These are phyloP conservation scores for Battus philenor DNA, from an alignment of 1,140 invertebrate species.

Conservation along the genomic window DNA sequence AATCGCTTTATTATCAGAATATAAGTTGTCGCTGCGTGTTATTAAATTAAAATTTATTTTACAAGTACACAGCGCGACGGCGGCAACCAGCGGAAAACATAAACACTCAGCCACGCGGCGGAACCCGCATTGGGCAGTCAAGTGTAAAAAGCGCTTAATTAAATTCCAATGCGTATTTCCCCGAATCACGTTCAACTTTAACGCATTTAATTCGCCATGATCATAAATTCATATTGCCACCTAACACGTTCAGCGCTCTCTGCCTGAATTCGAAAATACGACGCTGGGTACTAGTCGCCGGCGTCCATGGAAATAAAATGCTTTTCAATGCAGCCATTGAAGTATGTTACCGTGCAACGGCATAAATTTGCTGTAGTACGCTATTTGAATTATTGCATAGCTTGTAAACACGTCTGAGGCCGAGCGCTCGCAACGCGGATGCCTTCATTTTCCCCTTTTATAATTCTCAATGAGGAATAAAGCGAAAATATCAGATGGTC, in stretches of 20 bases:
- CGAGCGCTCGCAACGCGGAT: slow-evolving; percentile 37
- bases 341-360: slow-evolving; percentile 64
- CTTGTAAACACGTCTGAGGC: slow-evolving; percentile 66
- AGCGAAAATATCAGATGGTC: no score
- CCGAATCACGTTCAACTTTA: slow-evolving; percentile 55
- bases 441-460: slow-evolving; percentile 46
- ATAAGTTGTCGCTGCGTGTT: slow-evolving; percentile 15
- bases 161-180: slow-evolving; percentile 51
- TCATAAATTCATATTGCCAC: slow-evolving; percentile 64
- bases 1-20: slow-evolving; percentile 15
- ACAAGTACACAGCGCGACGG: slow-evolving; percentile 15
- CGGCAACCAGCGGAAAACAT: slow-evolving; percentile 20
- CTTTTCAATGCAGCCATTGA: slow-evolving; percentile 67
- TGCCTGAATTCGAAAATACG: slow-evolving; percentile 54
- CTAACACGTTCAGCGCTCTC: slow-evolving; percentile 44
- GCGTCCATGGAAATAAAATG: slow-evolving; percentile 66
- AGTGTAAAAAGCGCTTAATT: slow-evolving; percentile 58
- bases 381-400: slow-evolving; percentile 71
- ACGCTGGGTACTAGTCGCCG: slow-evolving; percentile 38
- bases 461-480: slow-evolving; percentile 37
- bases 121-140: slow-evolving; percentile 34
- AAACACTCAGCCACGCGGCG: slow-evolving; percentile 28
- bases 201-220: slow-evolving; percentile 58
- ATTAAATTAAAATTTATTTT: slow-evolving; percentile 18
- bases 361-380: slow-evolving; percentile 65